Evolutionary conservation across 2,113 vertebrate genomes (phyloP).

Genomic region (Tauraco erythrolophus): DNA sequence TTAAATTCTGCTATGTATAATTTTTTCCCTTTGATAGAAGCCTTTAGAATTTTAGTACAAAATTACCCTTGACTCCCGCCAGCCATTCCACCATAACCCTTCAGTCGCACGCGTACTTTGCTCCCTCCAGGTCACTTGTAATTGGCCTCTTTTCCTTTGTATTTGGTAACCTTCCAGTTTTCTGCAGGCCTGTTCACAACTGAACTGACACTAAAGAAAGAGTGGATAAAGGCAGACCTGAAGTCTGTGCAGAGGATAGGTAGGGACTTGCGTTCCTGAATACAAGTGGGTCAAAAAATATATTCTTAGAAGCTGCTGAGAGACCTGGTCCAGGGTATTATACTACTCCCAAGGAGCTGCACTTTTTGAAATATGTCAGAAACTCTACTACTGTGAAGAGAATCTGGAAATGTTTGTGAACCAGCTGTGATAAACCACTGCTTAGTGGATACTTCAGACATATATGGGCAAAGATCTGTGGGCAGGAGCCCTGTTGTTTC

Average conservation of each 20-base stretch:
- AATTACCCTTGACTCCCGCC: not conserved
- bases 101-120: not conserved
- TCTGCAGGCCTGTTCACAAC: slow-evolving; percentile 16
- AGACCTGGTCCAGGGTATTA: not conserved
- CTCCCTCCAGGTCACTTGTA: slow-evolving; percentile 51
- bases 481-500: not conserved
- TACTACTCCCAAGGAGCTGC: not conserved
- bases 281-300: slow-evolving; percentile 40
- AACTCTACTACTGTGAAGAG: not conserved
- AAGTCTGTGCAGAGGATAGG: slow-evolving; percentile 16
- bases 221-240: slow-evolving; percentile 28
- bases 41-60: slow-evolving; percentile 2
- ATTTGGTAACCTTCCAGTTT: slow-evolving; percentile 4
- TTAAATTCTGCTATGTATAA: not conserved
- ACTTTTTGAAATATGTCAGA: slow-evolving; percentile 37
- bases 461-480: not conserved
- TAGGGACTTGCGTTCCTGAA: not conserved
- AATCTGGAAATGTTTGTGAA: slow-evolving; percentile 34
- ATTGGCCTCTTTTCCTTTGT: slow-evolving; percentile 59
- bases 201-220: slow-evolving; percentile 37
- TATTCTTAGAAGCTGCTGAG: slow-evolving; percentile 2
- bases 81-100: not conserved
- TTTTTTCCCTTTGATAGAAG: not conserved
- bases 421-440: slow-evolving; percentile 21
- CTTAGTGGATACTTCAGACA: not conserved